phyloP scores from a whole-genome alignment of 2,888 invertebrate genomes.

The Eugnorisma glareosa region DNA sequence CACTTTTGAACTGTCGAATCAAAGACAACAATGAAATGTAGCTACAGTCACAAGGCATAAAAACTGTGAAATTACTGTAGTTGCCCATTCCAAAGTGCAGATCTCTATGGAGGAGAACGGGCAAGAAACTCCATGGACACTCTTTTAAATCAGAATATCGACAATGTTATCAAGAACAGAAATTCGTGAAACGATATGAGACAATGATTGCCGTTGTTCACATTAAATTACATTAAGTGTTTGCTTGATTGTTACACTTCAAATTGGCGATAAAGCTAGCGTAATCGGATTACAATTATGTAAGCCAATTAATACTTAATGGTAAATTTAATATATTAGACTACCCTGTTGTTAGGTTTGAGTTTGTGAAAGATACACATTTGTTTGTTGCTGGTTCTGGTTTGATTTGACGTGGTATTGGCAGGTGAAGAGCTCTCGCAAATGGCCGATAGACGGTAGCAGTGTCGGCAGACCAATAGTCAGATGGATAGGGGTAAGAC shows the following conservation, averaged over 20 bases:
- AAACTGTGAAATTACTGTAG: no score
- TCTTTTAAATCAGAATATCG: no score
- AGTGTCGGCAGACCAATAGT: neutral
- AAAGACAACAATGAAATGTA: no score
- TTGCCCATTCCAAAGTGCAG: no score
- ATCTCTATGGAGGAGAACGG: no score
- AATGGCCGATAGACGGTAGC: neutral
- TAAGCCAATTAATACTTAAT: conserved; percentile 33
- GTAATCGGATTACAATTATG: conserved; percentile 45
- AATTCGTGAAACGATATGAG: neutral
- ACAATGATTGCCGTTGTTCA: conserved; percentile 1
- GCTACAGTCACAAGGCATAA: no score
- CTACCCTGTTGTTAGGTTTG: neutral
- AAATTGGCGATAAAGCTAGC: conserved; percentile 9
- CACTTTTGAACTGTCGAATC: no score
- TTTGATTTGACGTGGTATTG: neutral
- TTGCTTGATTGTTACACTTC: conserved; percentile 26
- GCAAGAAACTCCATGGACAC: no score
- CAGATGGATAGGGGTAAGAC: neutral
- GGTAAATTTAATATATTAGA: conserved; percentile 1
- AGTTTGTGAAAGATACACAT: neutral
- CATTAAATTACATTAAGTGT: conserved; percentile 19
- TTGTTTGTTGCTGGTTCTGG: neutral
- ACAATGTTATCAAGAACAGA: neutral
- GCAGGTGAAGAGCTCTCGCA: neutral